Conservation (phyloP, 2,113 vertebrate genomes). For the Corythornis vintsioides region DNA sequence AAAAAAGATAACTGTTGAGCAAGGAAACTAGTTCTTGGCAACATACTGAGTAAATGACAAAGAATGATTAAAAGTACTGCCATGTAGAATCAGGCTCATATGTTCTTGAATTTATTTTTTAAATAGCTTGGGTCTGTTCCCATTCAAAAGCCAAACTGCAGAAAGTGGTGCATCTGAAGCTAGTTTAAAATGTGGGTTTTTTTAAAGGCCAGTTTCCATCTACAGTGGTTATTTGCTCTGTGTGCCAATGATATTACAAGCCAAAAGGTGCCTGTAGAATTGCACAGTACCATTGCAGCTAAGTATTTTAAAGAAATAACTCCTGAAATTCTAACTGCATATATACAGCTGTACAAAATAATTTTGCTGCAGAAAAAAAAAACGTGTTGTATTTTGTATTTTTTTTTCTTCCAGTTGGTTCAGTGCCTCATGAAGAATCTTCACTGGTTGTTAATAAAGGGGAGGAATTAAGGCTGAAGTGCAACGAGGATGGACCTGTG, state of each 20-base stretch:
- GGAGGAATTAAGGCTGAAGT: conserved; percentile 57
- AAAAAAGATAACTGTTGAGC: conserved; percentile 31
- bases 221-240: neutral
- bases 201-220: neutral
- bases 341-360: neutral
- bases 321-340: neutral
- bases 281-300: neutral
- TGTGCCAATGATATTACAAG: neutral
- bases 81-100: conserved; percentile 63
- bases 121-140: conserved; percentile 54
- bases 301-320: neutral
- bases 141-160: conserved; percentile 40
- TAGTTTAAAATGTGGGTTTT: neutral
- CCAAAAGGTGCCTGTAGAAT: neutral
- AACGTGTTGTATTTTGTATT: neutral
- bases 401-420: conserved; percentile 47
- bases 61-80: conserved; percentile 62
- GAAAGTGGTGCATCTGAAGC: conserved; percentile 1
- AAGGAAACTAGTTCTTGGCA: conserved; percentile 52
- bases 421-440: conserved; percentile 34
- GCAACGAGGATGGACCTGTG: conserved; percentile 38
- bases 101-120: conserved; percentile 67
- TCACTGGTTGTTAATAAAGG: conserved; percentile 66
- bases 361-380: neutral
- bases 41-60: conserved; percentile 53